Evolutionary conservation across 2,113 vertebrate species (phyloP).

Genomic region (Macquaria ambigua): DNA sequence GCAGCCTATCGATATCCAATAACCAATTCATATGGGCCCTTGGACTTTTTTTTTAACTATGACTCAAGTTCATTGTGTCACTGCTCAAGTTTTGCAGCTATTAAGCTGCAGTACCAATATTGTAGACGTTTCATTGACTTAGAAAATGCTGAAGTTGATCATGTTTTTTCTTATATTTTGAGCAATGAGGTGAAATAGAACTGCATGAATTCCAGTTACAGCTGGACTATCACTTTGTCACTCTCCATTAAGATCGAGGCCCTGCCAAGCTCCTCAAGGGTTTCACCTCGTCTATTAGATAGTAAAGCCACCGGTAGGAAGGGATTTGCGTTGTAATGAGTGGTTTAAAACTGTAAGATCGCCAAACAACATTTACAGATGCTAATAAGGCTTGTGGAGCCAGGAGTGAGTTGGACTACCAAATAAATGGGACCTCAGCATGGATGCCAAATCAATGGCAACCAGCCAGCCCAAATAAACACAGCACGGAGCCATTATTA

Average conservation of each 20-base stretch:
- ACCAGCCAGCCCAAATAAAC: not conserved
- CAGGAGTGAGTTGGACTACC: not conserved
- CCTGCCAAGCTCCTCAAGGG: not conserved
- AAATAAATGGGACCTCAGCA: not conserved
- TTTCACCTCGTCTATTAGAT: not conserved
- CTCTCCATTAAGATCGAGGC: not conserved
- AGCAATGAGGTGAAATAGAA: not conserved
- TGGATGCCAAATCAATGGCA: constrained; percentile 6
- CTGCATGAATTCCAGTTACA: not conserved
- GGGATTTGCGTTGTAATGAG: not conserved
- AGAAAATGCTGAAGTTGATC: not conserved
- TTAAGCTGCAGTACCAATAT: constrained; percentile 25
- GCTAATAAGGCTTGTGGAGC: not conserved
- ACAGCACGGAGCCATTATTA: not conserved
- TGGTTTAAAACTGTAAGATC: not conserved
- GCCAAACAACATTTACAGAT: not conserved
- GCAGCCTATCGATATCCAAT: constrained; percentile 67
- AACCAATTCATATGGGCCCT: constrained; percentile 50
- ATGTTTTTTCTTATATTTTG: not conserved
- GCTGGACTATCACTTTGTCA: not conserved
- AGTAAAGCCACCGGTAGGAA: not conserved
- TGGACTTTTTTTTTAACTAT: constrained; percentile 34
- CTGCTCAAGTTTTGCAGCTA: constrained; percentile 9
- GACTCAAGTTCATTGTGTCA: constrained; percentile 41
- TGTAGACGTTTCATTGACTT: not conserved